Evolutionary conservation across 1,140 invertebrate species (phyloP).

Genomic region (Dolichoris vasculosae): DNA sequence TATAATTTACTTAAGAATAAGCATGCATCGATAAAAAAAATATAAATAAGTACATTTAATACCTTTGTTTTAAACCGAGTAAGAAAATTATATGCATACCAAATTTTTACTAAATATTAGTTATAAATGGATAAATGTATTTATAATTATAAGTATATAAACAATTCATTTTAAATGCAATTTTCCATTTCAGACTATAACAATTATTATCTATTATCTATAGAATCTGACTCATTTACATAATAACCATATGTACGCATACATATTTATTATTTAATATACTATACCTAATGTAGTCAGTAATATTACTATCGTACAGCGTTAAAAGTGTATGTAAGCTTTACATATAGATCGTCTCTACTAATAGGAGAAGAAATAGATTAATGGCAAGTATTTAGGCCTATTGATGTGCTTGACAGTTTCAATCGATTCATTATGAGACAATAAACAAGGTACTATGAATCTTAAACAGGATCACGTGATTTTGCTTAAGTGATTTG

Average conservation of each 20-base stretch:
- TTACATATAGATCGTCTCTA: neutral
- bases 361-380: neutral
- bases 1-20: no score
- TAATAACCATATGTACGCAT: neutral
- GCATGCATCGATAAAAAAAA: no score
- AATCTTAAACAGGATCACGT: neutral
- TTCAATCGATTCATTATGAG: neutral
- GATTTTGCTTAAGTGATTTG: neutral
- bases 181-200: no score
- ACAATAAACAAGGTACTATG: neutral
- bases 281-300: neutral
- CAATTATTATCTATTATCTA: no score
- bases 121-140: no score
- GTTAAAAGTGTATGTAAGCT: neutral
- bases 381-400: neutral
- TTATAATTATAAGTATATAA: no score
- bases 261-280: neutral
- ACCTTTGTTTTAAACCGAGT: no score
- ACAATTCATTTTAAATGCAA: no score
- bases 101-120: no score
- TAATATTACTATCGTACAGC: neutral
- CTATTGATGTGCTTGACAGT: neutral
- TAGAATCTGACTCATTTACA: neutral
- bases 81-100: no score
- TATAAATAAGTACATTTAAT: no score